Conservation (phyloP, 2,113 vertebrate species). For the Sturnus vulgaris region DNA sequence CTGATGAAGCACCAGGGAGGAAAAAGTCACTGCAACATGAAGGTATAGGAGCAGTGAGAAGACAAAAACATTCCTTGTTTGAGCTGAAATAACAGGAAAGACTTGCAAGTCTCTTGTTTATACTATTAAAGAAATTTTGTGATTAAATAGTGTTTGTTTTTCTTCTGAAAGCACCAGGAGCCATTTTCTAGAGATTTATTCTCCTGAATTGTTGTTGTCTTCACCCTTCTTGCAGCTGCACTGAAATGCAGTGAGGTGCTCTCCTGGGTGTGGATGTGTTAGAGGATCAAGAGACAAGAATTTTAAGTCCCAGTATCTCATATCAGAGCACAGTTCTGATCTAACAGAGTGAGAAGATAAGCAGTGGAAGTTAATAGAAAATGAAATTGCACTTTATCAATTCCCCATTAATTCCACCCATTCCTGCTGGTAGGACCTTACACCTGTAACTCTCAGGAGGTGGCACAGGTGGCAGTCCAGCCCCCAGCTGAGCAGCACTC, state of each 20-base stretch:
- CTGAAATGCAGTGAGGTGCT: neutral
- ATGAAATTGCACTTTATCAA: neutral
- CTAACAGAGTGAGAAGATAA: neutral
- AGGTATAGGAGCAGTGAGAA: neutral
- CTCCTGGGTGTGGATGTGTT: neutral
- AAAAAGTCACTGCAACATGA: neutral
- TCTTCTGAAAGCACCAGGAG: neutral
- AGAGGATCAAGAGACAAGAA: neutral
- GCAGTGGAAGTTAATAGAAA: neutral
- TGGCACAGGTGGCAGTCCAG: fast-evolving
- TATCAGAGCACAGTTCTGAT: neutral
- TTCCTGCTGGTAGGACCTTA: neutral
- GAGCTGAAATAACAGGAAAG: neutral
- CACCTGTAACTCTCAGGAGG: neutral
- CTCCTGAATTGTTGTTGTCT: neutral
- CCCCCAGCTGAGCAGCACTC: neutral
- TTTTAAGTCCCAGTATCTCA: neutral
- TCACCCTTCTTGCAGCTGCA: neutral
- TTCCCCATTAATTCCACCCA: neutral
- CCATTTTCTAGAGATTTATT: neutral
- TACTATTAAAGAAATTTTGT: neutral
- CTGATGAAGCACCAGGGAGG: neutral
- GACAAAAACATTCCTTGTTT: neutral
- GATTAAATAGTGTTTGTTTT: neutral
- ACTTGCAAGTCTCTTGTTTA: neutral